Conservation (phyloP, 2,797 vertebrate species). For the Sarcophilus harrisii region DNA sequence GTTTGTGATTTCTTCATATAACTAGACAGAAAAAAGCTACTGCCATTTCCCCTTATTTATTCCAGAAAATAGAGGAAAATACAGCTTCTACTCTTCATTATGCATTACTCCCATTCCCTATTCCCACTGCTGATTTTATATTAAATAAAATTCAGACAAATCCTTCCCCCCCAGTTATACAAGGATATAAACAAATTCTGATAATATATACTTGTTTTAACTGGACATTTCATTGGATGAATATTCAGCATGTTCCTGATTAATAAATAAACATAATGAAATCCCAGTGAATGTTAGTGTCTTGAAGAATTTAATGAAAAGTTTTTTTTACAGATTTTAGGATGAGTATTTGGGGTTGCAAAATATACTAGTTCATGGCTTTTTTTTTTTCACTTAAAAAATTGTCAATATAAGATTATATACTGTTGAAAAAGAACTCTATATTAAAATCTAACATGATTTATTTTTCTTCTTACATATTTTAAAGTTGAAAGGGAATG, state of each 20-base stretch:
- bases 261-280: not conserved
- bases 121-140: not conserved
- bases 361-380: not conserved
- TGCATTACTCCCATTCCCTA: not conserved
- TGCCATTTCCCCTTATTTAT: not conserved
- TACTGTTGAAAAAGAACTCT: not conserved
- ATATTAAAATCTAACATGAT: not conserved
- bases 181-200: not conserved
- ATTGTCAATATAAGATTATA: not conserved
- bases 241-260: not conserved
- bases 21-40: not conserved
- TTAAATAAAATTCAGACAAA: not conserved
- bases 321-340: not conserved
- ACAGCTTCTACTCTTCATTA: not conserved
- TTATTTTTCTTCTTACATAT: not conserved
- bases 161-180: not conserved
- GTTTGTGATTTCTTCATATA: not conserved
- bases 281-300: not conserved
- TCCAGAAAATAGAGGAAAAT: not conserved
- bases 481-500: not conserved
- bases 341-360: not conserved
- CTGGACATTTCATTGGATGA: not conserved
- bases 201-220: not conserved
- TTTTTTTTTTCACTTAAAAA: not conserved
- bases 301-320: not conserved